These are phyloP conservation scores for Eudyptes chrysolophus DNA, from an alignment of 2,113 vertebrate species.

Conservation along the genomic window DNA sequence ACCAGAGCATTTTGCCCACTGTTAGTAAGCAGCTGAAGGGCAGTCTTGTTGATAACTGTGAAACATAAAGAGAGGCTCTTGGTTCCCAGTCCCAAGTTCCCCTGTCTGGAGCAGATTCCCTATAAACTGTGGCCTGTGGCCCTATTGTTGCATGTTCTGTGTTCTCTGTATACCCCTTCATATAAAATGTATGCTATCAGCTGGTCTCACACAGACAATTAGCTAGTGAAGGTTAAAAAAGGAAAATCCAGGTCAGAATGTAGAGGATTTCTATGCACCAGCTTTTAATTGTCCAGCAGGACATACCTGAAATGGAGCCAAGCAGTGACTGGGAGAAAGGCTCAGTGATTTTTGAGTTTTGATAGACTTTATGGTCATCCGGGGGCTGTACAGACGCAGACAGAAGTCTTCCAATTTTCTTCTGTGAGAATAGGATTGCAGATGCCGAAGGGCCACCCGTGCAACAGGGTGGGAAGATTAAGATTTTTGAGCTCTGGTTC, in stretches of 20 bases:
- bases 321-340: neutral
- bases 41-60: neutral
- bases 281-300: neutral
- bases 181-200: neutral
- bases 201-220: neutral
- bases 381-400: neutral
- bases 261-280: neutral
- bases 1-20: neutral
- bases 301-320: neutral
- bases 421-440: neutral
- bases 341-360: neutral
- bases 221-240: neutral
- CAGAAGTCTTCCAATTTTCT: neutral
- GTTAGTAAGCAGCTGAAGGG: neutral
- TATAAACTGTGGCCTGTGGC: neutral
- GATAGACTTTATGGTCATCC: neutral
- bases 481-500: constrained; percentile 39
- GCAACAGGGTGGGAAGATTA: constrained; percentile 17
- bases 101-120: neutral
- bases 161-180: neutral
- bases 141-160: neutral
- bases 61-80: neutral
- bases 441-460: neutral
- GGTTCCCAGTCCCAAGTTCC: neutral
- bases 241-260: neutral